A percentile compares a stretch with the other conserved stretches of the same genome.
Conservation (phyloP, 2,888 invertebrate species). For the Pantelozetes paolii region DNA sequence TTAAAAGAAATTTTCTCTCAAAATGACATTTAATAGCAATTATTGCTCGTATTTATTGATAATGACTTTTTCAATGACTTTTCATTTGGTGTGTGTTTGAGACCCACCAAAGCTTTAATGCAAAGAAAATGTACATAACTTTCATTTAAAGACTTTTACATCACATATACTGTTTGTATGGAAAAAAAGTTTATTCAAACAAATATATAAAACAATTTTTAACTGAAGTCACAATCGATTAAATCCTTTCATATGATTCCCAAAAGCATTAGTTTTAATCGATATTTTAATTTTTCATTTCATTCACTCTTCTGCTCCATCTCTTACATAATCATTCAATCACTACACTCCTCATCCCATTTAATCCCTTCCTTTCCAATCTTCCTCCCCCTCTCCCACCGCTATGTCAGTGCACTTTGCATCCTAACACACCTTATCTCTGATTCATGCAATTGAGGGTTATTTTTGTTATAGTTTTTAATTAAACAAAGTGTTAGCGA, state of each 20-base stretch:
- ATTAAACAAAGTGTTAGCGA: not conserved
- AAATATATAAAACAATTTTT: not conserved
- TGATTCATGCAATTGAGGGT: not conserved
- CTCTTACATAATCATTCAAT: constrained; percentile 30
- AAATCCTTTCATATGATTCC: not conserved
- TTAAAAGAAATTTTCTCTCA: not conserved
- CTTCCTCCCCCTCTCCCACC: not conserved
- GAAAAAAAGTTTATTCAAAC: not conserved
- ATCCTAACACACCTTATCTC: not conserved
- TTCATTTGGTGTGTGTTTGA: not conserved
- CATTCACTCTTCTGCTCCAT: constrained; percentile 10
- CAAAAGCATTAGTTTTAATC: constrained; percentile 9
- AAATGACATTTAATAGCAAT: constrained; percentile 14
- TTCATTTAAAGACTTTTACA: too few relatives aligned
- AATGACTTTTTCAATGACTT: not conserved
- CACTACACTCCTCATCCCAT: not conserved
- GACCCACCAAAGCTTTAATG: not conserved
- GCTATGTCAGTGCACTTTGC: not conserved
- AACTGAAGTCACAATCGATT: not conserved
- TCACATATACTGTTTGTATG: too few relatives aligned
- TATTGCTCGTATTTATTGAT: constrained; percentile 30
- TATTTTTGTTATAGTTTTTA: constrained; percentile 4
- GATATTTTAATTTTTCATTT: constrained; percentile 1
- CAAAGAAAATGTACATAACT: too few relatives aligned
- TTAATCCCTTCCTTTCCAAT: not conserved